phyloP scores from a whole-genome alignment of 2,797 vertebrate genomes.

The Sebastes nivosus region DNA sequence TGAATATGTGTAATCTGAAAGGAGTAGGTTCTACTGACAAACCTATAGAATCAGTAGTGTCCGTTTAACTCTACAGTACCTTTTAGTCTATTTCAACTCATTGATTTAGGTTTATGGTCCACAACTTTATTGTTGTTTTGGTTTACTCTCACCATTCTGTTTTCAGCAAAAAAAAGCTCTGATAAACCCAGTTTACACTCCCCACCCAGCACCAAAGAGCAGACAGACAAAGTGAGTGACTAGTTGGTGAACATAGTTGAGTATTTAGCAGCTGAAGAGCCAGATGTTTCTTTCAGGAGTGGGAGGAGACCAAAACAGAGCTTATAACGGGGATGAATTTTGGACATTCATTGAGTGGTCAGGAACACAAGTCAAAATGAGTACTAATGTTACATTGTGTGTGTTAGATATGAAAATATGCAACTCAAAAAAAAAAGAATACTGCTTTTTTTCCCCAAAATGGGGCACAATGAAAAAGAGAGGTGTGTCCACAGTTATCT shows the following conservation, averaged over 20 bases:
- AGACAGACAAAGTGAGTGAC: not conserved
- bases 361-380: not conserved
- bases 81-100: no score
- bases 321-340: not conserved
- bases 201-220: accelerated
- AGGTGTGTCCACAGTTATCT: not conserved
- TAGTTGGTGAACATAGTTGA: no score
- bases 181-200: not conserved
- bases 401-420: not conserved
- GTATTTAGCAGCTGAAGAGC: no score
- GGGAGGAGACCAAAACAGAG: not conserved
- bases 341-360: not conserved
- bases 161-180: not conserved
- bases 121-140: not conserved
- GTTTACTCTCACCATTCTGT: not conserved
- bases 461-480: not conserved
- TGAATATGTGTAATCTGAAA: not conserved
- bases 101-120: not conserved
- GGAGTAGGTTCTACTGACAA: no score
- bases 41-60: no score
- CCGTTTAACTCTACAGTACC: no score
- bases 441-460: no score
- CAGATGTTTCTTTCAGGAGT: no score
- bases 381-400: not conserved
- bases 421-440: not conserved